Evolutionary conservation across 2,797 vertebrate species (phyloP).

Genomic region (Podarcis siculus): DNA sequence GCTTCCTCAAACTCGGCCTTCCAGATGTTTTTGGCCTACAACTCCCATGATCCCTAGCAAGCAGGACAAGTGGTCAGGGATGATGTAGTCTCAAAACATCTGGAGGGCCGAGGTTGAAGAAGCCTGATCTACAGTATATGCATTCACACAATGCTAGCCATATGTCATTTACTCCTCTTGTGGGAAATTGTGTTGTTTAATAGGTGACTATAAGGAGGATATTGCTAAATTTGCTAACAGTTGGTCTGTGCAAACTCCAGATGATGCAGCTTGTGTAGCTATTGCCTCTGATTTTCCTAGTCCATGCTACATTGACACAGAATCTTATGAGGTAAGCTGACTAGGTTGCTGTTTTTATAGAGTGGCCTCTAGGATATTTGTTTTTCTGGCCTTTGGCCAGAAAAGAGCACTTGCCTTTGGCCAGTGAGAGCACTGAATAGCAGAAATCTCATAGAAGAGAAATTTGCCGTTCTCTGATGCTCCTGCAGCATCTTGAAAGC

Average conservation of each 20-base stretch:
- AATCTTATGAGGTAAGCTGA: slow-evolving; percentile 88
- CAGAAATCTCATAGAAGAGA: not conserved
- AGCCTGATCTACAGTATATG: too few species aligned
- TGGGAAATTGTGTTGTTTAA: slow-evolving; percentile 40
- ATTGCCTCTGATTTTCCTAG: slow-evolving; percentile 89
- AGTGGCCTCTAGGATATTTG: not conserved
- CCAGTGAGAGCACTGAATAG: not conserved
- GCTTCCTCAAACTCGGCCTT: too few species aligned
- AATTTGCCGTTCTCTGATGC: not conserved
- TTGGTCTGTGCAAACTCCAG: slow-evolving; percentile 88
- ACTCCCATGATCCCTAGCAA: too few species aligned
- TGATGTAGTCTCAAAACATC: too few species aligned
- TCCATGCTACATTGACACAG: slow-evolving; percentile 87
- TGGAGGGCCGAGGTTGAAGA: too few species aligned
- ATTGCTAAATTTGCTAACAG: slow-evolving; percentile 93
- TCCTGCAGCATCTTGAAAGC: not conserved
- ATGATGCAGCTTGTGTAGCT: slow-evolving; percentile 83
- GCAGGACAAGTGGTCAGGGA: too few species aligned
- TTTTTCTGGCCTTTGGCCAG: not conserved
- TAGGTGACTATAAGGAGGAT: slow-evolving; percentile 84
- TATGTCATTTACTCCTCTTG: not conserved
- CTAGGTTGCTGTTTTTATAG: not conserved
- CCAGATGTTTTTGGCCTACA: too few species aligned
- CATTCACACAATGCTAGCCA: not conserved
- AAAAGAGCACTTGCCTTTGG: too few species aligned